Evolutionary conservation across 2,113 vertebrate genomes (phyloP).

Genomic region (Drymodes brunneopygia): DNA sequence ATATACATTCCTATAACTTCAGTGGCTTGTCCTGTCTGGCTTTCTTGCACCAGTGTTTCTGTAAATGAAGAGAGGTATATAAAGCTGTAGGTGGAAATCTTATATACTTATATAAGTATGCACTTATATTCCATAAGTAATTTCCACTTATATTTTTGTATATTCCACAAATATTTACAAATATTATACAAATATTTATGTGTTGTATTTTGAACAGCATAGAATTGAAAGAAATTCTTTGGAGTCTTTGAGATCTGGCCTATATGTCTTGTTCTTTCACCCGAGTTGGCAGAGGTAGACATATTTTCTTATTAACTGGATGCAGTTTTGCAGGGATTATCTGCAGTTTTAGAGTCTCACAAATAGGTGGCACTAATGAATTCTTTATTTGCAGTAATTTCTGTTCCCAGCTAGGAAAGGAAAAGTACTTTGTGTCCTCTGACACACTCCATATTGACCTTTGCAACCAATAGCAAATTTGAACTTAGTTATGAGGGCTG

Average conservation of each 20-base stretch:
- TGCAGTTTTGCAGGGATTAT: not conserved
- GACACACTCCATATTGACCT: not conserved
- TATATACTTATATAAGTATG: not conserved
- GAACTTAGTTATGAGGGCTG: not conserved
- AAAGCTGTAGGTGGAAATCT: not conserved
- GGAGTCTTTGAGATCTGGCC: not conserved
- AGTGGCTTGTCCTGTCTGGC: not conserved
- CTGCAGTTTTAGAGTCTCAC: not conserved
- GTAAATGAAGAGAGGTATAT: not conserved
- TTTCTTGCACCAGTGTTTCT: not conserved
- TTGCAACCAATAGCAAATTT: not conserved
- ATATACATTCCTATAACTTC: not conserved
- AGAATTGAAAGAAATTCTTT: not conserved
- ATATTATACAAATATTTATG: not conserved
- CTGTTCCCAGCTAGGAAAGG: not conserved
- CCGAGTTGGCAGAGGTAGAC: not conserved
- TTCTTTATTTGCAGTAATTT: not conserved
- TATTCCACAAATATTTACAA: too few species aligned
- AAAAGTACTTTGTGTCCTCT: not conserved
- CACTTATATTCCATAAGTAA: not conserved
- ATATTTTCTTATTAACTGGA: not conserved
- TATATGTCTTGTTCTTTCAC: not conserved
- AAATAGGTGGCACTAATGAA: conserved; percentile 24
- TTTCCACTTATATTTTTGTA: not conserved
- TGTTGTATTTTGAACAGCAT: not conserved